Conservation (phyloP, 2,888 invertebrate species). For the Trissoscelio sp. region DNA sequence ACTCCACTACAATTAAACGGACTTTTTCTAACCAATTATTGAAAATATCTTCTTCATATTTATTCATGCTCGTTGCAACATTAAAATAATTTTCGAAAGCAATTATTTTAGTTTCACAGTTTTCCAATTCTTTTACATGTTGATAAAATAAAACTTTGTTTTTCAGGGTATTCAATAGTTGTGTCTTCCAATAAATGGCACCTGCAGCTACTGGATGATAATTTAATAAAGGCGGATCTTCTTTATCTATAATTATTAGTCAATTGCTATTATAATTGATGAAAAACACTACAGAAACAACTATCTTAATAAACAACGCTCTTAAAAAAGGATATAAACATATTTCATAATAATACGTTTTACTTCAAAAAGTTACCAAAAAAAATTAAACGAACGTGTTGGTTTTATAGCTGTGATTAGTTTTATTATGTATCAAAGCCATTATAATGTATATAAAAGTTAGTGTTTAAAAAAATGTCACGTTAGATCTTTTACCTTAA, state of each 20-base stretch:
- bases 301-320: too few relatives aligned
- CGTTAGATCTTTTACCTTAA: too few relatives aligned
- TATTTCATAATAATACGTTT: too few relatives aligned
- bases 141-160: slow-evolving; percentile 91
- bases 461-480: too few relatives aligned
- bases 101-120: slow-evolving; percentile 89
- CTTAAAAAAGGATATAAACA: too few relatives aligned
- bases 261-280: not conserved
- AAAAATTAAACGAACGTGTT: too few relatives aligned
- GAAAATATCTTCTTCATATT: slow-evolving; percentile 90
- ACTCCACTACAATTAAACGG: slow-evolving; percentile 86
- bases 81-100: slow-evolving; percentile 91
- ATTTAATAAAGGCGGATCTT: slow-evolving; percentile 88
- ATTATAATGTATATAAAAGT: too few relatives aligned
- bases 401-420: too few relatives aligned
- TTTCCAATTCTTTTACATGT: slow-evolving; percentile 88
- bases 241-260: slow-evolving; percentile 84
- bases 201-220: slow-evolving; percentile 93
- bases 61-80: slow-evolving; percentile 89
- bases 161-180: slow-evolving; percentile 91
- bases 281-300: too few relatives aligned
- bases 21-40: slow-evolving; percentile 89
- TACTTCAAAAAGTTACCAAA: too few relatives aligned
- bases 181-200: slow-evolving; percentile 93
- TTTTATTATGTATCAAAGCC: too few relatives aligned